Evolutionary conservation across 1,140 invertebrate genomes (phyloP), one percentile per base, ranked within the genome.

Genomic region (Drosophila ananassae): DNA sequence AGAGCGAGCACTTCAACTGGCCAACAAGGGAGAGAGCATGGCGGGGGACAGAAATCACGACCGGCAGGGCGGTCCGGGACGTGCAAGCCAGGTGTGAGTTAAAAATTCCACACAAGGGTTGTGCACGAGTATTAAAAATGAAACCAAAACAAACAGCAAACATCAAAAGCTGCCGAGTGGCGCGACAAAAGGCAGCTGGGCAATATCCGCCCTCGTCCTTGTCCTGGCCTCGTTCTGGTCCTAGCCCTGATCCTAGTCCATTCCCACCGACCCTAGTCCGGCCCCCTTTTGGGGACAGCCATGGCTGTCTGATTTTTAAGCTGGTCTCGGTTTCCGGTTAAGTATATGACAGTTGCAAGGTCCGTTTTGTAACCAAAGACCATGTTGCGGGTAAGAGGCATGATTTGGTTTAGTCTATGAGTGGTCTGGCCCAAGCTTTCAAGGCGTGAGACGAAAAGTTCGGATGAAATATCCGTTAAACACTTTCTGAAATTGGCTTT

Each of bases 111-210:
- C 59, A 66, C 77, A 41, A 69, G 82, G 64, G 68, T 64, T 75
- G 56, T 37, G 13, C 24, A 44, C 24, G 50, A 39, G 54, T 63
- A 87, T 85, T 85, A 81, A 85, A 85, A 85, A 85, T 85, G 78
- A 87, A 85, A 87, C 82, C 82, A 81, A 81, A 87, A 85, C 82
- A 83, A 83, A 83, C 73, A 84, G 73, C 76, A 75, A 87, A 84
- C 82, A 87, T 85, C 82, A 85, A 85, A 85, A 82, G 78, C 82
- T 62, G 80, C 30, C 62, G 62, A 68, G 64, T 59, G 68, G 55
- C 54, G 62, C 59, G 59, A 68, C 56, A 61, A 63, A 71, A 60
- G 54, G 75, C 55, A 67, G 55, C 71, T 57, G 60, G 74, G 46
- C 82, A 78, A 85, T 83, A 83, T 83, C 80, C 80, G 77, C 58